phyloP scores from a whole-genome alignment of 2,888 invertebrate genomes.

The Drosophila aldrichi region DNA sequence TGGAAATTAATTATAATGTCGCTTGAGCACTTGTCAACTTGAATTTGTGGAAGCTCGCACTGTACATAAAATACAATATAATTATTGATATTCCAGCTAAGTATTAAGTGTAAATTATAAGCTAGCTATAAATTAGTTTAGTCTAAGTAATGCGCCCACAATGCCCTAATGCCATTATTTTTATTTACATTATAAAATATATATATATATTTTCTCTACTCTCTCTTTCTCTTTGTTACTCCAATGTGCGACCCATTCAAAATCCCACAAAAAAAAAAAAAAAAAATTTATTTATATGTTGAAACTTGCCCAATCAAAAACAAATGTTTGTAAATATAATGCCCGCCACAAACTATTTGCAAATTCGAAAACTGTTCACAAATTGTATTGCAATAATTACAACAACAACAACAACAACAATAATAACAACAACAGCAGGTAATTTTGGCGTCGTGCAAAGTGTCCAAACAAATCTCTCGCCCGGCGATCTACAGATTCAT shows the following conservation, averaged over 20 bases:
- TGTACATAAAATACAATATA: neutral
- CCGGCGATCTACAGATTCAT: conserved; percentile 85
- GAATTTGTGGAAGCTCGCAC: neutral
- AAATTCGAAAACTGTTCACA: conserved; percentile 23
- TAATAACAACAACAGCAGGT: conserved; percentile 75
- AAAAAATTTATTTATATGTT: neutral
- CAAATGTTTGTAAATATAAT: conserved; percentile 12
- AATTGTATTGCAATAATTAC: conserved; percentile 28
- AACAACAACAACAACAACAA: conserved; percentile 31
- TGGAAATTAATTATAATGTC: conserved; percentile 2
- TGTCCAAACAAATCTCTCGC: conserved; percentile 80
- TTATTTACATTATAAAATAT: conserved; percentile 34
- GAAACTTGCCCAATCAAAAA: conserved; percentile 27
- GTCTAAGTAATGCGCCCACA: conserved; percentile 17
- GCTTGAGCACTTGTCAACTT: conserved; percentile 1
- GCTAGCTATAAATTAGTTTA: conserved; percentile 23
- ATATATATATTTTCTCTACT: conserved; percentile 51
- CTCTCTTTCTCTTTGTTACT: conserved; percentile 57
- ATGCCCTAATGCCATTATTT: conserved; percentile 17
- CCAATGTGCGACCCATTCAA: conserved; percentile 27
- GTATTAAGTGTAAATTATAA: conserved; percentile 18
- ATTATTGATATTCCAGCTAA: neutral
- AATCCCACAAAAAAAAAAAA: neutral
- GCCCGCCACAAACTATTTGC: conserved; percentile 53
- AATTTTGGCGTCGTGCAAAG: conserved; percentile 80